Percentiles rank a stretch among this genome's conserved stretches.
phyloP scores from a whole-genome alignment of 1,140 invertebrate genomes.

The Drosophila santomea region DNA sequence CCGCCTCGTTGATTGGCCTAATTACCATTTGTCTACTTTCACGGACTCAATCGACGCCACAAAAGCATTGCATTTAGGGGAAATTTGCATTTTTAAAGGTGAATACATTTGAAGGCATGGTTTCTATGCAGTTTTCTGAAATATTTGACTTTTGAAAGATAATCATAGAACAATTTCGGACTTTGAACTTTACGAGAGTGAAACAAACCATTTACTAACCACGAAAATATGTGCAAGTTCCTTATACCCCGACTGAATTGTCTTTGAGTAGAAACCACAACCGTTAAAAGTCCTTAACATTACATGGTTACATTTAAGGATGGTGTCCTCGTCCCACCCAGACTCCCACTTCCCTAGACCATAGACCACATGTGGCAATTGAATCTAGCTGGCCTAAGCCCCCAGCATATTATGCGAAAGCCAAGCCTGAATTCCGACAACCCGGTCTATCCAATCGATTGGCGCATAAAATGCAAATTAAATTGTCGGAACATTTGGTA shows the following conservation, averaged over 20 bases:
- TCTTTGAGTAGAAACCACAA: not conserved
- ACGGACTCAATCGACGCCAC: slow-evolving; percentile 3
- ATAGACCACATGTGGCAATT: slow-evolving; percentile 54
- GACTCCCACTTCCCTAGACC: slow-evolving; percentile 36
- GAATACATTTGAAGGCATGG: not conserved
- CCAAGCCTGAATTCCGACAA: slow-evolving; percentile 27
- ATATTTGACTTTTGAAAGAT: not conserved
- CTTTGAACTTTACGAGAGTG: no score
- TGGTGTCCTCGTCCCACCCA: not conserved
- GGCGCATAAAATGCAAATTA: slow-evolving; percentile 67
- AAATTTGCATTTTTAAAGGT: not conserved
- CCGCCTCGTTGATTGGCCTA: slow-evolving; percentile 12
- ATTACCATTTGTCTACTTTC: slow-evolving; percentile 9
- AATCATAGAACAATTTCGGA: no score
- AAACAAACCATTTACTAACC: no score
- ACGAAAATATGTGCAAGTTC: not conserved
- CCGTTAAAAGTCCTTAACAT: not conserved
- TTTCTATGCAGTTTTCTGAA: not conserved
- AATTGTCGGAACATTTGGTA: slow-evolving; percentile 70
- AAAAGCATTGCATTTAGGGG: slow-evolving; percentile 6
- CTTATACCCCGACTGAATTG: not conserved
- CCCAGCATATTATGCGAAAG: slow-evolving; percentile 38
- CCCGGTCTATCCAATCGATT: slow-evolving; percentile 34
- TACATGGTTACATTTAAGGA: slow-evolving; percentile 20
- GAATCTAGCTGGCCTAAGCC: slow-evolving; percentile 50